Evolutionary conservation across 1,140 invertebrate species (phyloP).

Genomic region (Stenopsyche tienmushanensis): DNA sequence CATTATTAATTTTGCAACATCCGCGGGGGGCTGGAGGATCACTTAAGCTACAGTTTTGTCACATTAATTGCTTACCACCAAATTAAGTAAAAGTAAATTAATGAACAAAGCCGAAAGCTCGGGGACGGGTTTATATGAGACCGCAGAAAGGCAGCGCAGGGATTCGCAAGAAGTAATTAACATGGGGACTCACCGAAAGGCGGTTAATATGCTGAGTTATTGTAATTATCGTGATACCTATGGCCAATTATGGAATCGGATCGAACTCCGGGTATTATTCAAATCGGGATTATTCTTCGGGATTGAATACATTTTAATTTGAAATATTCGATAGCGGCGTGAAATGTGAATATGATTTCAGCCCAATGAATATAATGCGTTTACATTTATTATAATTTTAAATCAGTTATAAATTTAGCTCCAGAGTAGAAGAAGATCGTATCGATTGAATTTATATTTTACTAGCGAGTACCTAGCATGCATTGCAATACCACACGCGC

Average conservation of each 20-base stretch:
- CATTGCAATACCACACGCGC: too few species aligned
- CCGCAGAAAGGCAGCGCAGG: background rate
- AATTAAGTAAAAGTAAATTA: conserved; percentile 10
- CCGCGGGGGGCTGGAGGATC: background rate
- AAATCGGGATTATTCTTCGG: too few species aligned
- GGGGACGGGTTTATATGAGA: conserved; percentile 1
- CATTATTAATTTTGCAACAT: conserved; percentile 12
- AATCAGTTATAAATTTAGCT: too few species aligned
- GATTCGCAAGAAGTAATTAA: background rate
- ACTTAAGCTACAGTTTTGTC: conserved; percentile 7
- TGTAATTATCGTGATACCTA: background rate
- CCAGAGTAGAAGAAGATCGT: too few species aligned
- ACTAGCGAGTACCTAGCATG: too few species aligned
- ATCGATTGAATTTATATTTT: too few species aligned
- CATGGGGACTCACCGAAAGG: background rate
- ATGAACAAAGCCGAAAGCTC: background rate
- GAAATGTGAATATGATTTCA: too few species aligned
- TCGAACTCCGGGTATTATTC: too few species aligned
- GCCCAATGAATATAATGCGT: too few species aligned
- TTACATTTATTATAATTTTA: too few species aligned
- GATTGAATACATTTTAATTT: too few species aligned
- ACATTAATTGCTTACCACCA: conserved; percentile 3
- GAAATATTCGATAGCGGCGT: too few species aligned
- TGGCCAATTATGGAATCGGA: background rate
- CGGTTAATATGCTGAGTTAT: background rate